Evolutionary conservation across 1,140 invertebrate species (phyloP).

Genomic region (Aradophagus sp.): DNA sequence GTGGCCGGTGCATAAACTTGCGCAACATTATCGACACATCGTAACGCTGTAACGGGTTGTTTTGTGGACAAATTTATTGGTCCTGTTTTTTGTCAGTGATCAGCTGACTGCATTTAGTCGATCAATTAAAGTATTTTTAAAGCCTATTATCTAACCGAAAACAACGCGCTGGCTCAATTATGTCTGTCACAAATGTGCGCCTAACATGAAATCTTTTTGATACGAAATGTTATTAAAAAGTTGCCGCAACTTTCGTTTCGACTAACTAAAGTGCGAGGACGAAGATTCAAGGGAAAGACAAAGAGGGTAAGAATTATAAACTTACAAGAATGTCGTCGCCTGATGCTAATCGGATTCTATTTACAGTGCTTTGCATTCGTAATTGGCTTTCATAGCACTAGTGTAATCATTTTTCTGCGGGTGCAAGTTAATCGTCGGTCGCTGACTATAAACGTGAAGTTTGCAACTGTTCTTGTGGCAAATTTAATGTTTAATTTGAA

Average conservation of each 20-base stretch:
- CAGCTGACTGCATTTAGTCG: constrained; percentile 44
- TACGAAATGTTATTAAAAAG: constrained; percentile 48
- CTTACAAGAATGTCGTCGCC: constrained; percentile 25
- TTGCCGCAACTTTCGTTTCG: constrained; percentile 36
- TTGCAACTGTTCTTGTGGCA: too few species aligned
- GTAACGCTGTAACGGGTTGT: constrained; percentile 27
- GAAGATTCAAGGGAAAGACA: constrained; percentile 8
- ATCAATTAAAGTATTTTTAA: constrained; percentile 33
- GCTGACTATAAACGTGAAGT: too few species aligned
- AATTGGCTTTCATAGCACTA: constrained; percentile 22
- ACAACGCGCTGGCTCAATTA: constrained; percentile 46
- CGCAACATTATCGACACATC: constrained; percentile 19
- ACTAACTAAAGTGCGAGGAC: constrained; percentile 28
- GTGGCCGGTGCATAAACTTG: constrained; percentile 19
- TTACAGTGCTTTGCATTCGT: constrained; percentile 42
- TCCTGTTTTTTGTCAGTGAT: constrained; percentile 9
- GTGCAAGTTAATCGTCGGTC: constrained; percentile 1
- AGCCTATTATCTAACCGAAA: constrained; percentile 43
- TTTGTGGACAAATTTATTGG: background rate
- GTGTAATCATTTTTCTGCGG: constrained; percentile 21
- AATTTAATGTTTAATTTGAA: too few species aligned
- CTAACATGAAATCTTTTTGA: constrained; percentile 42
- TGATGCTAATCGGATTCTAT: constrained; percentile 23
- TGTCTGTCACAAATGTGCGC: constrained; percentile 35
- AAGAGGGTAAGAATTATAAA: constrained; percentile 27